Evolutionary conservation across 2,888 invertebrate species (phyloP).

Genomic region (Agrilus mali): DNA sequence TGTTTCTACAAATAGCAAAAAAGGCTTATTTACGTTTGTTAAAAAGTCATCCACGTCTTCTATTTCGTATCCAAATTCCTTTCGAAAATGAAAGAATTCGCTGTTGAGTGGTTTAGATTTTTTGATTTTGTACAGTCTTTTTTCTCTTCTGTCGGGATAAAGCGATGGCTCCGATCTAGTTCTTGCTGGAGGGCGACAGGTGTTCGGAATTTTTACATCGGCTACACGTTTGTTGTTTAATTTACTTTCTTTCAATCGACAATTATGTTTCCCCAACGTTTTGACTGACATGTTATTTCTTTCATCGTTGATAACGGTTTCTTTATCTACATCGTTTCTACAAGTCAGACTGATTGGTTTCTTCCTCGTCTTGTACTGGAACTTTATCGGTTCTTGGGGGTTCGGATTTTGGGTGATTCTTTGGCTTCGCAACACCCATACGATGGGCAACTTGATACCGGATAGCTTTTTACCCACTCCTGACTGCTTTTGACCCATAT

Average conservation of each 20-base stretch:
- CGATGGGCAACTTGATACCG: constrained; percentile 57
- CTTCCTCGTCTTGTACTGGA: constrained; percentile 29
- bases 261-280: background rate
- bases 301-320: background rate
- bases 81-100: constrained; percentile 21
- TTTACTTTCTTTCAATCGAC: constrained; percentile 12
- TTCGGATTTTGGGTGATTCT: constrained; percentile 26
- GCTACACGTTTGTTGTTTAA: constrained; percentile 12
- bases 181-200: constrained; percentile 22
- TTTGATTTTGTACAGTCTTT: constrained; percentile 25
- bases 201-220: background rate
- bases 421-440: constrained; percentile 61
- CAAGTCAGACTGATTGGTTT: constrained; percentile 14
- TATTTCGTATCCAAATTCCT: constrained; percentile 64
- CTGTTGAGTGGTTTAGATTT: constrained; percentile 12
- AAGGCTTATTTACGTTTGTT: constrained; percentile 43
- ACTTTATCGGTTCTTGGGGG: constrained; percentile 33
- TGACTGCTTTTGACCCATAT: constrained; percentile 43
- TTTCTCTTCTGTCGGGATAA: constrained; percentile 36
- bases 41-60: constrained; percentile 68
- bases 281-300: background rate
- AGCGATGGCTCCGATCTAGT: constrained; percentile 42
- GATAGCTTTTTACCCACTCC: constrained; percentile 25
- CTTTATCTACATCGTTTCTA: constrained; percentile 3
- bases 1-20: no score